Conservation (phyloP, 2,888 invertebrate species). For the Invenusta paracnida region DNA sequence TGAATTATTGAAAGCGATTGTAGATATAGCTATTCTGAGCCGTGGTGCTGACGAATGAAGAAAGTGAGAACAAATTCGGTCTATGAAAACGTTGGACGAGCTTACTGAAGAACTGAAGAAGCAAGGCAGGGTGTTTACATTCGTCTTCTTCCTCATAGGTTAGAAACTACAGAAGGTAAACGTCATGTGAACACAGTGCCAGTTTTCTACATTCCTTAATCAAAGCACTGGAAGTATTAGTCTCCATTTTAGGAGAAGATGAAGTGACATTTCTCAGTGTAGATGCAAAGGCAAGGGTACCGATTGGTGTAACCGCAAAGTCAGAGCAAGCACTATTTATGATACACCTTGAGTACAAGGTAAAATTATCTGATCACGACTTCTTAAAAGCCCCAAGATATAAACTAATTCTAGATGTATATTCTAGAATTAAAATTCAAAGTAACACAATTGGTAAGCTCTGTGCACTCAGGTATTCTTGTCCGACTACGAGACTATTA, state of each 20-base stretch:
- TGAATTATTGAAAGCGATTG: constrained; percentile 42
- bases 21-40: constrained; percentile 14
- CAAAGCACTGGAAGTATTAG: constrained; percentile 48
- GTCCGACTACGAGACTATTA: constrained; percentile 61
- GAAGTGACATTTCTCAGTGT: constrained; percentile 47
- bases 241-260: constrained; percentile 49
- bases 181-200: constrained; percentile 51
- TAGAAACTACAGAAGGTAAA: constrained; percentile 49
- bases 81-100: too few species aligned
- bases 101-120: constrained; percentile 20
- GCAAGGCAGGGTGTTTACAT: constrained; percentile 47
- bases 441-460: constrained; percentile 49
- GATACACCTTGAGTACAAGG: constrained; percentile 45
- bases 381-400: constrained; percentile 52
- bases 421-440: constrained; percentile 51
- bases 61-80: constrained; percentile 36
- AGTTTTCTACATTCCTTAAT: constrained; percentile 50
- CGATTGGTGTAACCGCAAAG: constrained; percentile 57
- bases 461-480: constrained; percentile 44
- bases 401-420: constrained; percentile 53
- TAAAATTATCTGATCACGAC: constrained; percentile 51
- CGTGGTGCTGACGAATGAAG: constrained; percentile 37
- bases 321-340: constrained; percentile 55
- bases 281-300: constrained; percentile 56
- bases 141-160: constrained; percentile 48